Evolutionary conservation across 2,797 vertebrate species (phyloP), one percentile per base, ranked within the genome.

Genomic region (Malacoctenus gilli): DNA sequence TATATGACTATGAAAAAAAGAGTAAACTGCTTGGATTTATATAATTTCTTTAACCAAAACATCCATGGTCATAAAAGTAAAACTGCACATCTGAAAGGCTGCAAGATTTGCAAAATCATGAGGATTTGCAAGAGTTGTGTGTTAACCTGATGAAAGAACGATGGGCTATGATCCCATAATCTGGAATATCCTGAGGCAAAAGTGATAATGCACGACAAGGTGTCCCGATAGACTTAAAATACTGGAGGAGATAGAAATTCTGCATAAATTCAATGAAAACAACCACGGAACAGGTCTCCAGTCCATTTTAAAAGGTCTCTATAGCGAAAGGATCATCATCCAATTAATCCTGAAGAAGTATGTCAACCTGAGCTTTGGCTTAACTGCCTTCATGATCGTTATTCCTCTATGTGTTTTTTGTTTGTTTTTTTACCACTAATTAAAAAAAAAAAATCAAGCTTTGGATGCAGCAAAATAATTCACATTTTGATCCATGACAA

Each of bases 161-260:
- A 77, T 55, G 59, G 70, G 73, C 10, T 12, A 18, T 68, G 42
- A 52, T 37, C 38, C 66, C 59, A 73, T 72, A 75, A 61, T 83
- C 52, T 62, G 47, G 14, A 74, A 54, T 54, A 58, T 83, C 85
- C 85, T 89, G 86, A 89, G 82, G 79, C 84, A 77, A 75, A 79
- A 63, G 53, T 65, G 64, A 68, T 71, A 80, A 84, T 67, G 77
- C 80, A 85, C 75, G 60, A 72, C 63, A 36, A 76, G 62, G 69
- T 59, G 56, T 73, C 42, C 59, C 48, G 43, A 53, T 51, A 34
- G 8, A 52, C 28, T n/a, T 8, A 25, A 38, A 38, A 23, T 30
- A 55, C 50, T n/a, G 25, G 40, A 46, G 10, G 7, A 52, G 42
- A 25, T 10, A 34, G 44, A 46, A 42, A 56, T 2, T 8, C 50